A percentile compares a stretch with the other conserved stretches of the same genome.
phyloP scores from a whole-genome alignment of 2,113 vertebrate species.

The Perca fluviatilis region DNA sequence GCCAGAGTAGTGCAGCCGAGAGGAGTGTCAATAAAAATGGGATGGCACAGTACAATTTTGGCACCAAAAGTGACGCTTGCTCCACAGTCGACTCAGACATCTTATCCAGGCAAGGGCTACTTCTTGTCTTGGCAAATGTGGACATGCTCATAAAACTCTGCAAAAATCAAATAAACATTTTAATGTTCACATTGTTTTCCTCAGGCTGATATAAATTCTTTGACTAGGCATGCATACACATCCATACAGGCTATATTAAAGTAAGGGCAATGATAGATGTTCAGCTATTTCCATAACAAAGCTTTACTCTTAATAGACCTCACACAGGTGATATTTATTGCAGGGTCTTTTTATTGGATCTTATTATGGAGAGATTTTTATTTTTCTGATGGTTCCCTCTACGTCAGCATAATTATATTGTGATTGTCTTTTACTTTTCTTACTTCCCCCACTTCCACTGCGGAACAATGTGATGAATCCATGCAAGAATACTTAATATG shows the following conservation, averaged over 20 bases:
- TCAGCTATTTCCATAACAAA: not conserved
- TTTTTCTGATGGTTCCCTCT: conserved; percentile 26
- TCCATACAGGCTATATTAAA: not conserved
- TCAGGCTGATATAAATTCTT: not conserved
- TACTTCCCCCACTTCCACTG: not conserved
- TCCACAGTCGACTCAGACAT: not conserved
- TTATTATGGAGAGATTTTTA: conserved; percentile 26
- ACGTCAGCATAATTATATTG: conserved; percentile 10
- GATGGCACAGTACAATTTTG: not conserved
- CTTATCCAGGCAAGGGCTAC: not conserved
- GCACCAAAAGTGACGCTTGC: not conserved
- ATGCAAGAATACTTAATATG: conserved; percentile 26
- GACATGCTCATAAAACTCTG: not conserved
- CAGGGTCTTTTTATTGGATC: conserved; percentile 2
- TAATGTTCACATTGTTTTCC: not conserved
- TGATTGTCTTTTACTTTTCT: conserved; percentile 44
- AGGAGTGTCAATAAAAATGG: conserved; percentile 18
- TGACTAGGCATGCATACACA: conserved; percentile 16
- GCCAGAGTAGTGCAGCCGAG: not conserved
- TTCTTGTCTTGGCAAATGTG: conserved; percentile 7
- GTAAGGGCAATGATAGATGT: not conserved
- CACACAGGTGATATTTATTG: conserved; percentile 23
- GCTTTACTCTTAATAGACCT: not conserved
- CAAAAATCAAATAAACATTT: not conserved
- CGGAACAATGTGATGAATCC: conserved; percentile 38